phyloP scores from a whole-genome alignment of 64 coral and sea anemone genomes.

The Pachyseris speciosa region DNA sequence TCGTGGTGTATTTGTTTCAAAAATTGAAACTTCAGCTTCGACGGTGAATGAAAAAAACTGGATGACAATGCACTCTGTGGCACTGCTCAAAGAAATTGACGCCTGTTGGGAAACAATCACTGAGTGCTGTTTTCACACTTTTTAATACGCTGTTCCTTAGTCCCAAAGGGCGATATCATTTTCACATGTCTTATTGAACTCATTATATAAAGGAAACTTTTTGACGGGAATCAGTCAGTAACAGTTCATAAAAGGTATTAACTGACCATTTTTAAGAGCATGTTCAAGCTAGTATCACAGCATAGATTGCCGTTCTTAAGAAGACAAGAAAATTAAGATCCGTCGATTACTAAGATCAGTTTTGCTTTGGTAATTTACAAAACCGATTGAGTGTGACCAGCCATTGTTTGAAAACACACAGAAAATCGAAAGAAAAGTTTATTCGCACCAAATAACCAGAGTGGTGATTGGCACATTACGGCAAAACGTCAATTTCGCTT shows the following conservation, averaged over 20 bases:
- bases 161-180: background rate
- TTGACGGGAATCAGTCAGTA: too few species aligned
- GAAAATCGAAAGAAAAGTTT: background rate
- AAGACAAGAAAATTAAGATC: background rate
- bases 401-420: constrained; percentile 12
- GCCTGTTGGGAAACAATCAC: background rate
- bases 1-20: too few species aligned
- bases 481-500: background rate
- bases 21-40: too few species aligned
- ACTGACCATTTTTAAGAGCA: background rate
- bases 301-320: background rate
- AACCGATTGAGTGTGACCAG: constrained; percentile 18
- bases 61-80: too few species aligned
- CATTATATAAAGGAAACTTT: too few species aligned
- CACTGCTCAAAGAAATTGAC: background rate
- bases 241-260: background rate
- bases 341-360: background rate
- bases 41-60: too few species aligned
- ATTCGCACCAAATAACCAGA: constrained; percentile 7
- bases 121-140: background rate
- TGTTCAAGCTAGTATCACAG: background rate
- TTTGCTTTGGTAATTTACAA: background rate
- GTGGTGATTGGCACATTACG: constrained; percentile 7
- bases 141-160: background rate
- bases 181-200: background rate